Evolutionary conservation across 2,797 vertebrate genomes (phyloP).

Genomic region (Sebastes minor): DNA sequence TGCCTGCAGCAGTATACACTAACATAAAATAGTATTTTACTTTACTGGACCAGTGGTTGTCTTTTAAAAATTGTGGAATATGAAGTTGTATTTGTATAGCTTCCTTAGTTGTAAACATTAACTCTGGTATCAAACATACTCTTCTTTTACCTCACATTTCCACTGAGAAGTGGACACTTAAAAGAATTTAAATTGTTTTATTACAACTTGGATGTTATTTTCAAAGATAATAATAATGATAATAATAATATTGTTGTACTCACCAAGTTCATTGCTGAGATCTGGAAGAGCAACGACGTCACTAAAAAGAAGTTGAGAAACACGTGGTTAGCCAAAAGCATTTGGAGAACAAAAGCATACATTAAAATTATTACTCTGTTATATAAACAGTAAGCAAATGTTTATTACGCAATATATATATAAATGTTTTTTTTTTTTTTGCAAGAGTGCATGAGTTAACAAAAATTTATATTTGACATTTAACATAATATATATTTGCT

Average conservation of each 20-base stretch:
- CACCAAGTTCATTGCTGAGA: background rate
- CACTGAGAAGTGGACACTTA: background rate
- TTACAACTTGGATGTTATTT: background rate
- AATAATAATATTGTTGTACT: background rate
- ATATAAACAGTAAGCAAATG: no score
- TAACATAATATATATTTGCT: no score
- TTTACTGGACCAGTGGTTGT: background rate
- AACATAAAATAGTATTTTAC: background rate
- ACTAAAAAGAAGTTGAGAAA: background rate
- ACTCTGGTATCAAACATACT: background rate
- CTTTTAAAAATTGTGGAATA: background rate
- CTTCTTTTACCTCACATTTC: background rate
- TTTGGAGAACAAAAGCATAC: background rate
- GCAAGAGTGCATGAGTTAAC: no score
- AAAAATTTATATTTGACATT: no score
- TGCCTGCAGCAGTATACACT: background rate
- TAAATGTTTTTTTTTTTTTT: no score
- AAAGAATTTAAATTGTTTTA: background rate
- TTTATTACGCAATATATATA: no score
- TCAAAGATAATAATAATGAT: background rate
- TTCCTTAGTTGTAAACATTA: background rate
- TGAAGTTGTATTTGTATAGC: no score
- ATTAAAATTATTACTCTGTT: no score
- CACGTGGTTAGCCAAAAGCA: background rate
- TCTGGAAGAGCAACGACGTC: background rate